Evolutionary conservation across 2,797 vertebrate genomes (phyloP), one percentile per base, ranked within the genome.

Genomic region (Peromyscus eremicus): DNA sequence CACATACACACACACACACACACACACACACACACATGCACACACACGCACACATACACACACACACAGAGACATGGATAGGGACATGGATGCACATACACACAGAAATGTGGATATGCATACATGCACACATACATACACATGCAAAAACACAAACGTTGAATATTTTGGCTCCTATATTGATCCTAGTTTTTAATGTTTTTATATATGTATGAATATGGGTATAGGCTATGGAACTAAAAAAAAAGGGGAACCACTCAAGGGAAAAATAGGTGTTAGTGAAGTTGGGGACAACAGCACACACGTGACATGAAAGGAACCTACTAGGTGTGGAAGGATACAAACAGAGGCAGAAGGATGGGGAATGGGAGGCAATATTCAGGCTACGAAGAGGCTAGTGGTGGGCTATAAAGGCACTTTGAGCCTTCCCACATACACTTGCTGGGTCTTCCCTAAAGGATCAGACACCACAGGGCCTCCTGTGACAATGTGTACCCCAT

Each of bases 381-480:
- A 70, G 0, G 49, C 25, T 5, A 37, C 57, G 32, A 27, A 25
- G 10, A 75, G 29, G 14, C 13, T 46, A n/a, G 46, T 70, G 16
- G 21, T 19, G 17, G 17, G 27, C n/a, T 27, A 40, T 43, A 23
- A 32, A 25, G 23, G n/a, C 27, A 7, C 29, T 40, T 25, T 5
- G 5, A 11, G n/a, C 37, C 27, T 71, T 93, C 49, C 2, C 4
- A 43, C n/a, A 19, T 29, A 46, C 14, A 9, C 0, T 25, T n/a
- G 52, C n/a, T 17, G 0, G 2, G 17, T 27, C 13, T 27, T n/a
- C 34, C 46, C 0, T 6, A n/a, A 57, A 29, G 10, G 4, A n/a
- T 23, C 14, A n/a, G 85, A 89, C 23, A 13, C 9, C 40, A 5
- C 0, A 1, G 14, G 16, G 21, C 55, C n/a, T 37, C 75, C 55